Percentiles rank a stretch among this genome's conserved stretches.
Conservation (phyloP, 2,113 vertebrate species). For the Actinemys pallida region DNA sequence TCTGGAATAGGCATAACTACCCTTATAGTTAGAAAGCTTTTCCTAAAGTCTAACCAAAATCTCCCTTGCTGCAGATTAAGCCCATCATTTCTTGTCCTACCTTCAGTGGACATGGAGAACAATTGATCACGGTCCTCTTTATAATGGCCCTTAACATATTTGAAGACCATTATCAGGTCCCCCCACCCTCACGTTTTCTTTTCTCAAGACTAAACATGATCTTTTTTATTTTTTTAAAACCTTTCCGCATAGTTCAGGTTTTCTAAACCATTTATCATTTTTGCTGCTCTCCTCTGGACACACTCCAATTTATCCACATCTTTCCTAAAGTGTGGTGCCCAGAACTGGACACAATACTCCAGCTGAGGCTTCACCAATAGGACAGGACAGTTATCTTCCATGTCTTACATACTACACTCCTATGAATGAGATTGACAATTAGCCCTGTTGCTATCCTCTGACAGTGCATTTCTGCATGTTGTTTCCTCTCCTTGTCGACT, state of each 20-base stretch:
- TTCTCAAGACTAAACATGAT: neutral
- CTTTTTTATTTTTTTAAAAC: neutral
- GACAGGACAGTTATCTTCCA: neutral
- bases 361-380: neutral
- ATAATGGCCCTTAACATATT: neutral
- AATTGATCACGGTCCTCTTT: neutral
- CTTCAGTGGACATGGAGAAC: neutral
- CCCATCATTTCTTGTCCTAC: neutral
- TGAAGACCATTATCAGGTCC: neutral
- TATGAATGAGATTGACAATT: neutral
- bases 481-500: neutral
- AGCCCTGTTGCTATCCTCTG: neutral
- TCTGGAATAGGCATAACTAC: neutral
- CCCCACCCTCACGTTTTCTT: neutral
- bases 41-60: neutral
- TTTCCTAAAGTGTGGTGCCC: neutral
- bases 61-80: neutral
- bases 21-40: neutral
- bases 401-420: neutral
- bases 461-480: neutral
- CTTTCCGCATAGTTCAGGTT: neutral
- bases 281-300: neutral
- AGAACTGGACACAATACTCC: neutral
- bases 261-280: neutral
- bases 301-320: neutral